phyloP scores from a whole-genome alignment of 2,888 invertebrate genomes.

The Macrophya alboannulata region DNA sequence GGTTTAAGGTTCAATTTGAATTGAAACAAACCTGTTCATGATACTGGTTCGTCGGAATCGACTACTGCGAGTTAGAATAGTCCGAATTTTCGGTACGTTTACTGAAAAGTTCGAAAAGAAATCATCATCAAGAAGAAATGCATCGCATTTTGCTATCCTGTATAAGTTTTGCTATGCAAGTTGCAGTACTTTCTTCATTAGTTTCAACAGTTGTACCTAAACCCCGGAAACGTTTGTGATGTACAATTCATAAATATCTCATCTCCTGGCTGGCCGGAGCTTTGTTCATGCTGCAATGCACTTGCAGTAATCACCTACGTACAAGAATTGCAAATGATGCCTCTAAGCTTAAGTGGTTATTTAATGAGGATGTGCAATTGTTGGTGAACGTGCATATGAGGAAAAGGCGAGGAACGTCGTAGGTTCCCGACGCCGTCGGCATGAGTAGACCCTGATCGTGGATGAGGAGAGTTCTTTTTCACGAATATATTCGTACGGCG shows the following conservation, averaged over 20 bases:
- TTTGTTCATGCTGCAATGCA: neutral
- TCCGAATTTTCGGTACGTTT: neutral
- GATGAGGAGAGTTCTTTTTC: conserved; percentile 31
- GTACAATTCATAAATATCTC: neutral
- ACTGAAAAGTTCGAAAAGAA: neutral
- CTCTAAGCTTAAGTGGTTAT: neutral
- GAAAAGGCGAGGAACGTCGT: neutral
- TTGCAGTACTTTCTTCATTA: neutral
- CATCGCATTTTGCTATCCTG: neutral
- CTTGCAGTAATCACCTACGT: neutral
- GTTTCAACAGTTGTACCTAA: no score
- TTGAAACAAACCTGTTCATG: neutral
- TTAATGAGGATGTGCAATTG: neutral
- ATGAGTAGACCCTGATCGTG: neutral
- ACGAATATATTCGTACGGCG: conserved; percentile 38
- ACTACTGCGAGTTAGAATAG: neutral
- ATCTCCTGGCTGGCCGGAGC: neutral
- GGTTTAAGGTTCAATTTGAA: neutral
- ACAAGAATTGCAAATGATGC: neutral
- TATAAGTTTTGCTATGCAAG: neutral
- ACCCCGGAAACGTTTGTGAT: conserved; percentile 1
- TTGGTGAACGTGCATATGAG: neutral
- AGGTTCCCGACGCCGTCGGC: conserved; percentile 23
- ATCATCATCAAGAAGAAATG: neutral
- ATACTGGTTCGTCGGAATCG: neutral